A percentile compares a stretch with the other conserved stretches of the same genome.
phyloP scores from a whole-genome alignment of 1,140 invertebrate species.

The Diprion similis region DNA sequence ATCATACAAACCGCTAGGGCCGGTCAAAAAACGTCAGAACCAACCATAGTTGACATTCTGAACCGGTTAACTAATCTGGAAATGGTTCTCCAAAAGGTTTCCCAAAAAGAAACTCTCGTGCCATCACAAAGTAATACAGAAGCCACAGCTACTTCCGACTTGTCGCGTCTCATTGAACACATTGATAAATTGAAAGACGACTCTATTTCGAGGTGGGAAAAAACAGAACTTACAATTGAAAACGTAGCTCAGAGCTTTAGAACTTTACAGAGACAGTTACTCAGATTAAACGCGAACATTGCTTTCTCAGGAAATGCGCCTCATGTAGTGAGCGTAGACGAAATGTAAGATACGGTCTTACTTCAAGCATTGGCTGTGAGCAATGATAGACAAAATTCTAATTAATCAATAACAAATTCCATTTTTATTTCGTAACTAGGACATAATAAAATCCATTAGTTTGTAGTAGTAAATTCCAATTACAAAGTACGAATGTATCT shows the following conservation, averaged over 20 bases:
- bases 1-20: constrained; percentile 2
- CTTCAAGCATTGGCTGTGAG: too few species aligned
- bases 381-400: too few species aligned
- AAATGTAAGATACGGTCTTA: neutral
- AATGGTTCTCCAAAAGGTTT: neutral
- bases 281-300: neutral
- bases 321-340: neutral
- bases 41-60: neutral
- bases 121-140: neutral
- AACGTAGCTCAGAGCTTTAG: neutral
- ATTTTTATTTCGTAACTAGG: too few species aligned
- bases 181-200: neutral
- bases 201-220: neutral
- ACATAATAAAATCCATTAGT: too few species aligned
- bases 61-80: neutral
- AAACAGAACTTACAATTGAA: neutral
- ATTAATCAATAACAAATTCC: too few species aligned
- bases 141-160: neutral
- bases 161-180: neutral
- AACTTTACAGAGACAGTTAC: neutral
- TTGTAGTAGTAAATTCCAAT: too few species aligned
- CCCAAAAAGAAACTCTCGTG: neutral
- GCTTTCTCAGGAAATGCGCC: neutral
- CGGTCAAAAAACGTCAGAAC: neutral
- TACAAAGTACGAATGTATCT: too few species aligned